A percentile compares a stretch with the other conserved stretches of the same genome.
These are phyloP conservation scores for Lissocephala sabroskyi DNA, from an alignment of 2,888 invertebrate genomes.

Conservation along the genomic window DNA sequence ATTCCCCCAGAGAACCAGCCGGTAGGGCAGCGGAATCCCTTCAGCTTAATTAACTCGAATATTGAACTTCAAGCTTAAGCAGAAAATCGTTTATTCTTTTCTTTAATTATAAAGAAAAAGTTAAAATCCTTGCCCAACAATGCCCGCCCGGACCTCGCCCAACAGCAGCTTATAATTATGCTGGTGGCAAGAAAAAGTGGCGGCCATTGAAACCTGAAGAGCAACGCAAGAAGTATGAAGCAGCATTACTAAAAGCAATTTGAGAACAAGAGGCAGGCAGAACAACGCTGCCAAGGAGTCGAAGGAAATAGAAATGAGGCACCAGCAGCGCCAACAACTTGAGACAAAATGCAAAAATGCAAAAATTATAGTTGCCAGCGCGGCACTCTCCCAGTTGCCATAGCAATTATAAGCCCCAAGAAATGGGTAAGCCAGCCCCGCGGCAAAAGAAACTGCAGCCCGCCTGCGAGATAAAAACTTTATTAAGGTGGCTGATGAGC, in stretches of 20 bases:
- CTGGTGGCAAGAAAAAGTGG: slow-evolving; percentile 5
- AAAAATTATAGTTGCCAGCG: neutral
- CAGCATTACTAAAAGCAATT: slow-evolving; percentile 53
- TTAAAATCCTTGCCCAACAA: too few species aligned
- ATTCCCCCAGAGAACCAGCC: too few species aligned
- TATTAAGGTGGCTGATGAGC: slow-evolving; percentile 46
- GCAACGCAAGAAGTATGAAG: slow-evolving; percentile 1
- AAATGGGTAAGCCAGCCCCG: neutral
- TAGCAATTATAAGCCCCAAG: slow-evolving; percentile 42
- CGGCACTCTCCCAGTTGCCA: slow-evolving; percentile 25
- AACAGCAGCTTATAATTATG: slow-evolving; percentile 17
- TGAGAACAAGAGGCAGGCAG: slow-evolving; percentile 37
- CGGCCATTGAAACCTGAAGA: slow-evolving; percentile 3
- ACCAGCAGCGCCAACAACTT: neutral
- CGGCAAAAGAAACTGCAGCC: neutral
- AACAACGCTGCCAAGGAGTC: neutral
- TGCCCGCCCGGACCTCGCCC: slow-evolving; percentile 11
- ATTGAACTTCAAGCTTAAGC: slow-evolving; percentile 28
- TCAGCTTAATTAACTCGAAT: neutral
- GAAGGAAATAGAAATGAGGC: neutral
- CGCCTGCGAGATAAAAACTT: slow-evolving; percentile 30
- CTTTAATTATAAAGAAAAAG: slow-evolving; percentile 33
- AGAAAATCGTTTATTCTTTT: slow-evolving; percentile 35
- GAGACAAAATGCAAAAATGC: slow-evolving; percentile 3
- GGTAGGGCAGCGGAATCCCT: too few species aligned